A percentile compares a stretch with the other conserved stretches of the same genome.
Evolutionary conservation across 2,888 invertebrate genomes (phyloP).

Genomic region (Lordiphosa fenestrarum): DNA sequence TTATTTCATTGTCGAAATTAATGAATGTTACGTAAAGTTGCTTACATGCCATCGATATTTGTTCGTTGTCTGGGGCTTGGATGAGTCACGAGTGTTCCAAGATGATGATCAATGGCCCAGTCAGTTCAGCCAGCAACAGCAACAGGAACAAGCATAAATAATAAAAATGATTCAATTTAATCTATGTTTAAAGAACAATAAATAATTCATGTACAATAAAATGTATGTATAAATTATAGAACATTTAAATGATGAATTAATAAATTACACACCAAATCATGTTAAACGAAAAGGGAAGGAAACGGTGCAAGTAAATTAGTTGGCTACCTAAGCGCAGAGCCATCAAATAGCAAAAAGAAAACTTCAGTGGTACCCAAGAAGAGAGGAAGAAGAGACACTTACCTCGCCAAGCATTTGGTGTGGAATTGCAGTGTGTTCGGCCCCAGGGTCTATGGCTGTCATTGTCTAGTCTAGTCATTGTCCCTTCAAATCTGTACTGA

Average conservation of each 20-base stretch:
- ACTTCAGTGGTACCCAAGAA: too few relatives aligned
- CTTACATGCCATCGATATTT: conserved; percentile 29
- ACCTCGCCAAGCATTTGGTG: too few relatives aligned
- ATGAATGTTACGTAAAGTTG: conserved; percentile 36
- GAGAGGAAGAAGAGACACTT: too few relatives aligned
- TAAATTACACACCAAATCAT: conserved; percentile 53
- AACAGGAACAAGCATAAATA: conserved; percentile 31
- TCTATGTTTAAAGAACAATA: conserved; percentile 47
- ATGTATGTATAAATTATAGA: conserved; percentile 51
- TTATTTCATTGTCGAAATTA: conserved; percentile 47
- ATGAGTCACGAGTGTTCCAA: conserved; percentile 19
- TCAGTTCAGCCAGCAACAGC: conserved; percentile 37
- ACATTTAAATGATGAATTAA: conserved; percentile 45
- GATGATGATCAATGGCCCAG: conserved; percentile 20
- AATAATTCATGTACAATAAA: conserved; percentile 35
- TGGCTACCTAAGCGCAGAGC: too few relatives aligned
- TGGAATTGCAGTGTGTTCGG: too few relatives aligned
- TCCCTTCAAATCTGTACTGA: too few relatives aligned
- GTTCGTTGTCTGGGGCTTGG: conserved; percentile 25
- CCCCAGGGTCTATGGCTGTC: too few relatives aligned
- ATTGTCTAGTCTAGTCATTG: too few relatives aligned
- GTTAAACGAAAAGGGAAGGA: conserved; percentile 29
- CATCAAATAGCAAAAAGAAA: too few relatives aligned
- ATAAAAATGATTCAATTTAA: conserved; percentile 51
- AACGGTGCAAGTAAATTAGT: too few relatives aligned